These are phyloP conservation scores for Yasuhikotakia modesta DNA, from an alignment of 2,797 vertebrate species.

Conservation along the genomic window DNA sequence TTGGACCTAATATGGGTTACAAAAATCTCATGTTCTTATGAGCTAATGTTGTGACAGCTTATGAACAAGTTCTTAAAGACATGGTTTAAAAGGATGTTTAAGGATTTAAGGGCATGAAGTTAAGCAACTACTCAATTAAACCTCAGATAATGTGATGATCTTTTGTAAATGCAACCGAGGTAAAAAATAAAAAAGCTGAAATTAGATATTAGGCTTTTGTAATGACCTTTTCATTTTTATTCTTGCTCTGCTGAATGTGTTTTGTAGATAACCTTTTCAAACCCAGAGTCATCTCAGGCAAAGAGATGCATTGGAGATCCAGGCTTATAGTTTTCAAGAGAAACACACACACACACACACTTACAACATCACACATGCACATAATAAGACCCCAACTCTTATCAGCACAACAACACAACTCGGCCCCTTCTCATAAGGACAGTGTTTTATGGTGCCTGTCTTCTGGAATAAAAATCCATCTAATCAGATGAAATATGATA, in stretches of 20 bases:
- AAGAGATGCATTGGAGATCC: slow-evolving; percentile 93
- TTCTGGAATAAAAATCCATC: slow-evolving; percentile 1
- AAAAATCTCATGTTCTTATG: slow-evolving; percentile 6
- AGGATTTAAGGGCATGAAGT: not conserved
- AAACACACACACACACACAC: slow-evolving; percentile 20
- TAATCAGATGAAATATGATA: slow-evolving; percentile 13
- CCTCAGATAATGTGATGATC: not conserved
- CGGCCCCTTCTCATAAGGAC: slow-evolving; percentile 20
- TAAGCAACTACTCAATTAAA: not conserved
- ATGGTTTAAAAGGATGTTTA: not conserved
- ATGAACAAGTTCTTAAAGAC: not conserved
- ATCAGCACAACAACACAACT: slow-evolving; percentile 39
- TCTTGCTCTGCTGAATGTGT: slow-evolving; percentile 52
- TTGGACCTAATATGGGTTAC: slow-evolving; percentile 1
- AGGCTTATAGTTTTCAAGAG: slow-evolving; percentile 82
- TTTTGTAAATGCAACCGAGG: not conserved
- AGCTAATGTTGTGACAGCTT: slow-evolving; percentile 39
- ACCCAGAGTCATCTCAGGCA: slow-evolving; percentile 91
- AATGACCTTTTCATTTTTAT: slow-evolving; percentile 26
- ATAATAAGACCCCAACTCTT: slow-evolving; percentile 23
- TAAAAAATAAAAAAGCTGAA: not conserved
- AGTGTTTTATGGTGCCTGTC: slow-evolving; percentile 3
- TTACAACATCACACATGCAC: slow-evolving; percentile 32
- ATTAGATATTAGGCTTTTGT: slow-evolving; percentile 27
- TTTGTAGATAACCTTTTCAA: slow-evolving; percentile 94